phyloP scores from a whole-genome alignment of 1,140 invertebrate species.

The Liolophura sinensis region DNA sequence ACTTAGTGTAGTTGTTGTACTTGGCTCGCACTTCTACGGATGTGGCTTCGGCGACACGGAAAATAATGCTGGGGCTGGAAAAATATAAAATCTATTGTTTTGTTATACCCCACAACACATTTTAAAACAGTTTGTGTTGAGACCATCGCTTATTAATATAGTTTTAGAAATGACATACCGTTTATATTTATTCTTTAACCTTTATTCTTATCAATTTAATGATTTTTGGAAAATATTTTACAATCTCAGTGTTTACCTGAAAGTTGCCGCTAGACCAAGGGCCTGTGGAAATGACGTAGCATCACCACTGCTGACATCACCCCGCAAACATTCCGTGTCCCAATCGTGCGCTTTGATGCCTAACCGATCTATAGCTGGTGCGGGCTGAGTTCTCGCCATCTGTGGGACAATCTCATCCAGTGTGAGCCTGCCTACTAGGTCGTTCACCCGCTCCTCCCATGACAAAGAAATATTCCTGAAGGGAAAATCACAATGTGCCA shows the following conservation, averaged over 20 bases:
- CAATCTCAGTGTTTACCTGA: slow-evolving; percentile 8
- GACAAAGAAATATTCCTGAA: slow-evolving; percentile 43
- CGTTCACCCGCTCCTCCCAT: slow-evolving; percentile 49
- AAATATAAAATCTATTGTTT: slow-evolving; percentile 15
- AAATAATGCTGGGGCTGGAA: slow-evolving; percentile 34
- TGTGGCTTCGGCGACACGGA: slow-evolving; percentile 43
- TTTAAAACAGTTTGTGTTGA: neutral
- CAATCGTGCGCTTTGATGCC: slow-evolving; percentile 20
- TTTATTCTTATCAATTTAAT: no score
- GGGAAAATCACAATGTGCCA: slow-evolving; percentile 25
- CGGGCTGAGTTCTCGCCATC: slow-evolving; percentile 16
- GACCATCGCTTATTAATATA: no score
- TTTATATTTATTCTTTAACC: no score
- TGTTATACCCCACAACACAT: slow-evolving; percentile 10
- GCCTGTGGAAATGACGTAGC: slow-evolving; percentile 24
- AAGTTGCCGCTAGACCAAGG: slow-evolving; percentile 23
- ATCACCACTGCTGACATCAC: slow-evolving; percentile 7
- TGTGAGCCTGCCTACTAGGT: slow-evolving; percentile 42
- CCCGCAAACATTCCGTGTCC: slow-evolving; percentile 22
- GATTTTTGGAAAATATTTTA: neutral
- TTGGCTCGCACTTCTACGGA: slow-evolving; percentile 52
- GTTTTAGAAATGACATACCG: no score
- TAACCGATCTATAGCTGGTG: slow-evolving; percentile 21
- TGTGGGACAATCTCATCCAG: slow-evolving; percentile 30
- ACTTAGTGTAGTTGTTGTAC: slow-evolving; percentile 39